Evolutionary conservation across 2,797 vertebrate genomes (phyloP).

Genomic region (Hippocampus kuda): DNA sequence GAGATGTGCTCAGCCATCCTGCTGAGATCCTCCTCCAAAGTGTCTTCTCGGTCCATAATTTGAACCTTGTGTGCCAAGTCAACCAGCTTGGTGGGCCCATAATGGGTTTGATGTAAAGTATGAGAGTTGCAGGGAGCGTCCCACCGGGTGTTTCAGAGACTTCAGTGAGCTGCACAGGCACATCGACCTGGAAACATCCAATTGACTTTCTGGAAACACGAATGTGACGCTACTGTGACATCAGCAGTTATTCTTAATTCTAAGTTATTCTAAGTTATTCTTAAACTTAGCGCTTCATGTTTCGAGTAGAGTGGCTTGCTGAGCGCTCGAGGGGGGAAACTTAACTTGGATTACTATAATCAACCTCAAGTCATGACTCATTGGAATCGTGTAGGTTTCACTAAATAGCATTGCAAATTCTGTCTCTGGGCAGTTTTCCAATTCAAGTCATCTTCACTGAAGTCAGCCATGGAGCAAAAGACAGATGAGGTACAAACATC

Average conservation of each 20-base stretch:
- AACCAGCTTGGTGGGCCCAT: slow-evolving; percentile 8
- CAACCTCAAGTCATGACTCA: background rate
- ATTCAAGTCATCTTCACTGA: background rate
- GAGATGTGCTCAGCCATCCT: slow-evolving; percentile 28
- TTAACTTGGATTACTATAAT: background rate
- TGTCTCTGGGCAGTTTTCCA: background rate
- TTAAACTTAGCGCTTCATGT: slow-evolving; percentile 27
- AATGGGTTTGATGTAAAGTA: slow-evolving; percentile 1
- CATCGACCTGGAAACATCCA: background rate
- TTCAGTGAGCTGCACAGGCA: background rate
- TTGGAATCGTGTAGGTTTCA: no score
- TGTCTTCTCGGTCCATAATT: slow-evolving; percentile 1
- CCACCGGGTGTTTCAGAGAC: slow-evolving; percentile 5
- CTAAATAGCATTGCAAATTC: background rate
- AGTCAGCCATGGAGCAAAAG: slow-evolving; percentile 64
- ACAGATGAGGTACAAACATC: slow-evolving; percentile 38
- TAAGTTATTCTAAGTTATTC: no score
- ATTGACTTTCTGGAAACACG: background rate
- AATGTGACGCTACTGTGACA: background rate
- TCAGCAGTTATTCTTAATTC: slow-evolving; percentile 32
- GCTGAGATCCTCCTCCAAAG: slow-evolving; percentile 20
- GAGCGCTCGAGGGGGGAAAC: background rate
- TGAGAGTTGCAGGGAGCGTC: slow-evolving; percentile 10
- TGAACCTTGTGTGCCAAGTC: slow-evolving; percentile 22
- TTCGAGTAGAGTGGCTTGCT: slow-evolving; percentile 25